Evolutionary conservation across 2,888 invertebrate species (phyloP).

Genomic region (Epinotia bilunana): DNA sequence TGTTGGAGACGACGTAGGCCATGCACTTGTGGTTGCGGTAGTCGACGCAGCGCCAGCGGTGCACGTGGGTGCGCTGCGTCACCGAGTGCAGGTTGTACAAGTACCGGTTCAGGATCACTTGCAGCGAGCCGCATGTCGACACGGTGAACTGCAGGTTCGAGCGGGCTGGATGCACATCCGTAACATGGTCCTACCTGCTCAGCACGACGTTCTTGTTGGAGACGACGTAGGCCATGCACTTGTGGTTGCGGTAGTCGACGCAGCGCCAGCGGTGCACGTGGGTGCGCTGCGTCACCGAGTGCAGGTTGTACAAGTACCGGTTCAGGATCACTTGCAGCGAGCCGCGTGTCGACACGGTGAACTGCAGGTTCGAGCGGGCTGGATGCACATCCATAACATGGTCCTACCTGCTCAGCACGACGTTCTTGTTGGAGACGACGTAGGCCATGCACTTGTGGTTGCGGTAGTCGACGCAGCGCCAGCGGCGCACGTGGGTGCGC

Average conservation of each 20-base stretch:
- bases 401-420: constrained; percentile 73
- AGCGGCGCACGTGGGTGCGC: constrained; percentile 63
- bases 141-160: too few species aligned
- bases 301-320: constrained; percentile 49
- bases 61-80: constrained; percentile 56
- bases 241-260: constrained; percentile 77
- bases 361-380: too few species aligned
- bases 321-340: too few species aligned
- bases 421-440: constrained; percentile 73
- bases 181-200: too few species aligned
- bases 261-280: constrained; percentile 77
- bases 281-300: constrained; percentile 58
- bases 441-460: constrained; percentile 75
- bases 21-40: constrained; percentile 75
- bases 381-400: too few species aligned
- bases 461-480: constrained; percentile 81
- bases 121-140: constrained; percentile 45
- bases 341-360: too few species aligned
- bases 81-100: constrained; percentile 76
- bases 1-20: constrained; percentile 75
- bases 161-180: too few species aligned
- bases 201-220: constrained; percentile 70
- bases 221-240: constrained; percentile 73
- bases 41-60: constrained; percentile 80
- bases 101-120: constrained; percentile 78